A percentile compares a stretch with the other conserved stretches of the same genome.
Conservation (phyloP, 1,140 invertebrate genomes). For the Harpegnathos saltator region DNA sequence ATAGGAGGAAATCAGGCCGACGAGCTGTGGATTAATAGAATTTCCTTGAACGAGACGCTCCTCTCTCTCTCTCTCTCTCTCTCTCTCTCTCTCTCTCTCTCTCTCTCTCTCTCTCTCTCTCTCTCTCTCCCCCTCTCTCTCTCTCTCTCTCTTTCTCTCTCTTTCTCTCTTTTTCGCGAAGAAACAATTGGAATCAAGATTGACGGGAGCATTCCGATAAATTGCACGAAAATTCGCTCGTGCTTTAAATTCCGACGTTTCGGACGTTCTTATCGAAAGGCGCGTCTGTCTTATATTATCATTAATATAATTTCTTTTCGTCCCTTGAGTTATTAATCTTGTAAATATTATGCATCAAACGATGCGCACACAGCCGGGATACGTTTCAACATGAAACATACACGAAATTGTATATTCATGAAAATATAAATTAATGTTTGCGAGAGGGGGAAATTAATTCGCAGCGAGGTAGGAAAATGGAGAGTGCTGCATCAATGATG, state of each 20-base stretch:
- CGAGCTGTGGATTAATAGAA: slow-evolving; percentile 35
- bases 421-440: slow-evolving; percentile 17
- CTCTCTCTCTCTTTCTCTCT: too few relatives aligned
- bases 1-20: not conserved
- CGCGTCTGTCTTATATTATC: too few relatives aligned
- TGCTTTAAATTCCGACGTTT: not conserved
- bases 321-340: too few relatives aligned
- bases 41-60: slow-evolving; percentile 1
- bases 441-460: not conserved
- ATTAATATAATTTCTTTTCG: too few relatives aligned
- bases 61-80: too few relatives aligned
- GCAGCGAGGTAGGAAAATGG: not conserved
- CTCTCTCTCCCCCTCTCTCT: too few relatives aligned
- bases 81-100: too few relatives aligned
- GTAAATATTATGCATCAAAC: too few relatives aligned
- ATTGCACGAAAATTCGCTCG: not conserved
- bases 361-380: not conserved
- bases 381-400: not conserved
- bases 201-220: not conserved
- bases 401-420: not conserved
- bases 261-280: too few relatives aligned
- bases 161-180: too few relatives aligned
- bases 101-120: too few relatives aligned
- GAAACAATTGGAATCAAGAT: not conserved
- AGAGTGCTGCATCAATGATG: not conserved